Evolutionary conservation across 2,888 invertebrate species (phyloP), one percentile per base, ranked within the genome.

Genomic region (Fissipunctia ypsillon): DNA sequence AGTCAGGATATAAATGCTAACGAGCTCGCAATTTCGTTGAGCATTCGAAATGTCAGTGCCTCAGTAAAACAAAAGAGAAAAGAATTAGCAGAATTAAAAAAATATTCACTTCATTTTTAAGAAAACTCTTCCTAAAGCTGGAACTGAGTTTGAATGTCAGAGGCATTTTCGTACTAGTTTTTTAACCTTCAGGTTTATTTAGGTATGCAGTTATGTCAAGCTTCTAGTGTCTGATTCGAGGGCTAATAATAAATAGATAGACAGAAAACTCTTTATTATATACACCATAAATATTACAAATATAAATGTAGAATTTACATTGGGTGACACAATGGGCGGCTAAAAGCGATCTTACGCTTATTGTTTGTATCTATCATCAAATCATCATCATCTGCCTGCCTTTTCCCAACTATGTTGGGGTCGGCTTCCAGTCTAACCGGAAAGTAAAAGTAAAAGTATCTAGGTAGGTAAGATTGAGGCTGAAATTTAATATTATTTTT

Each of bases 151-250:
- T 2, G 74, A 25, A 28, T 50, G 50, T 69, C 50, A 69, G 28
- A 68, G 28, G 28, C n/a, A 38, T 28, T 38, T 68, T 28, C n/a
- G 12, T 19, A 69, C 28, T n/a, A 50, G 68, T 69, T 69, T 48
- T 67, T 12, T 50, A 38, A 71, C 28, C 57, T 73, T 57, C 73
- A 48, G 14, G 28, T 56, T 38, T 74, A 45, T 73, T 56, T 57
- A 43, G 28, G 19, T 19, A n/a, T 45, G 14, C 38, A 45, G 35
- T 38, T 38, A 73, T 38, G 45, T 57, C 45, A 74, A 48, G 74
- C 28, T 48, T 48, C 22, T 73, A 14, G 35, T 28, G 28, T 41
- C 38, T 48, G 41, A 48, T 72, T 48, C 43, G 35, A 73, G 71
- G 59, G 59, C n/a, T n/a, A n/a, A n/a, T n/a, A n/a, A n/a, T n/a